Evolutionary conservation across 2,113 vertebrate species (phyloP).

Genomic region (Odontophorus gujanensis): DNA sequence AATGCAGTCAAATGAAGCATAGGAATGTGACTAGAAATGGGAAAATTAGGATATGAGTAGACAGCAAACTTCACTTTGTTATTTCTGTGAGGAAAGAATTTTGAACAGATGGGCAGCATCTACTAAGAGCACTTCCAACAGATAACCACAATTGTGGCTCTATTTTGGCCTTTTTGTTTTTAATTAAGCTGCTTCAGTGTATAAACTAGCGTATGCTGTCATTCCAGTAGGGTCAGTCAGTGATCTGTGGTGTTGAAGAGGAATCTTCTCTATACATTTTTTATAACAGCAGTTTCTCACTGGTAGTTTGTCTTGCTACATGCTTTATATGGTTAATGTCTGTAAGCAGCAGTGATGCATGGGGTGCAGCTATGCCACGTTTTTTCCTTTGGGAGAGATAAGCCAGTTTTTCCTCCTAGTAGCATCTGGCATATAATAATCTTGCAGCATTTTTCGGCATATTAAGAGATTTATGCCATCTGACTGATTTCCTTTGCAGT

Average conservation of each 20-base stretch:
- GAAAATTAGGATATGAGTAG: neutral
- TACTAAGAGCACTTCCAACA: neutral
- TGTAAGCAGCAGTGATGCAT: neutral
- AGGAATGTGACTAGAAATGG: neutral
- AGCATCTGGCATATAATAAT: neutral
- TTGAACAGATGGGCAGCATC: neutral
- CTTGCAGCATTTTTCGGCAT: neutral
- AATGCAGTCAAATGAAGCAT: neutral
- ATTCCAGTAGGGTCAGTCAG: neutral
- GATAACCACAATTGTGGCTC: neutral
- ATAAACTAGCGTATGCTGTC: neutral
- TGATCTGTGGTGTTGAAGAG: neutral
- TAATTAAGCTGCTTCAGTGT: neutral
- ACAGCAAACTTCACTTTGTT: neutral
- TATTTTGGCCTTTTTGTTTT: neutral
- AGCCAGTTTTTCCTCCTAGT: neutral
- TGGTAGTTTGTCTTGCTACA: neutral
- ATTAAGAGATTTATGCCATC: neutral
- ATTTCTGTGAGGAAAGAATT: neutral
- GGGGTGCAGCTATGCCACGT: neutral
- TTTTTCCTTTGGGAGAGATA: neutral
- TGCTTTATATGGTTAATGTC: neutral
- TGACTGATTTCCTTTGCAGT: neutral
- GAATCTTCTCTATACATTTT: neutral
- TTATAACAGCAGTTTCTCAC: neutral